Evolutionary conservation across 2,113 vertebrate species (phyloP), one percentile per base, ranked within the genome.

Genomic region (Enhydra lutris): DNA sequence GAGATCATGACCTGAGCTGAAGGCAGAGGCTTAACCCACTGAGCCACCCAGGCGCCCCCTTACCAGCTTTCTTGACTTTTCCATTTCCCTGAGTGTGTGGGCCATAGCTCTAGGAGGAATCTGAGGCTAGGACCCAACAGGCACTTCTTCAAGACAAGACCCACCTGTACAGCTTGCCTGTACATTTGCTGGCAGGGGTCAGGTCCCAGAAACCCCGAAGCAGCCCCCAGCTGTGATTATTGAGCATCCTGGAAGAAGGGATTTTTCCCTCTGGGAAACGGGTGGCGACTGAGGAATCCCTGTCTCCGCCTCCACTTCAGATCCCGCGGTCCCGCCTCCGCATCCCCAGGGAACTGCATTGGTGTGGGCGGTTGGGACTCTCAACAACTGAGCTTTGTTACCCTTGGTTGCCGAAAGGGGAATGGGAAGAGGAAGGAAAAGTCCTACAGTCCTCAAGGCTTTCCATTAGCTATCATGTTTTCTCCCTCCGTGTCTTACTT

Each of bases 211-310:
- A 3, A 11, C 18, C 4, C 29, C 4, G 6, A 0, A 8, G 29
- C 21, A 36, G 63, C 52, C 3, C 55, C 14, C 6, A 20, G 39
- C 69, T 14, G 45, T 2, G 24, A 5, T 52, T 42, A 36, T 47
- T 15, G 76, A 89, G 50, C 26, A 7, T 31, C 29, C 6, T 0
- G 34, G 50, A 13, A 20, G 10, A n/a, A 85, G 26, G 21, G 45
- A 18, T 15, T 47, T 39, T 39, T 67, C 55, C 14, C 50, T 83
- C 11, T 8, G 1, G 36, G 31, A 31, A 23, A 45, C 14, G 34
- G 52, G 36, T 69, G 65, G 47, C 0, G 0, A 21, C 10, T 0
- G 31, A 36, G 26, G 67, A 76, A 52, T 89, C 34, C 23, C 36
- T 31, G 9, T 55, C 65, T 34, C 17, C 0, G n/a, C 50, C 45